These are phyloP conservation scores for Uloborus plumipes DNA, from an alignment of 2,888 invertebrate species.

Conservation along the genomic window DNA sequence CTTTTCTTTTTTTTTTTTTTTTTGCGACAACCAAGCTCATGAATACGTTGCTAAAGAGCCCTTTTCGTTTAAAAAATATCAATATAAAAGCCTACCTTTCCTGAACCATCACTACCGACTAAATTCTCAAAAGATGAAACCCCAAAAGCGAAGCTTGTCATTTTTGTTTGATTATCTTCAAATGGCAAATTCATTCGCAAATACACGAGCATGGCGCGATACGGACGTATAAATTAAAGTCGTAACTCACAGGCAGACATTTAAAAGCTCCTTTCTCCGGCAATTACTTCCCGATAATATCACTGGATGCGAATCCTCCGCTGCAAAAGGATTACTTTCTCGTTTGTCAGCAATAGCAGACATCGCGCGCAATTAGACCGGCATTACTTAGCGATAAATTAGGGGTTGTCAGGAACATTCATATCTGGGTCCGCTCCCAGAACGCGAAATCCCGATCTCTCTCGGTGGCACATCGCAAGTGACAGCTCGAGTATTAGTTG, in stretches of 20 bases:
- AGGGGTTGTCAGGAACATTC: conserved; percentile 51
- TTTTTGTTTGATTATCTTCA: too few species aligned
- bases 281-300: conserved; percentile 59
- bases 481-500: conserved; percentile 44
- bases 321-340: conserved; percentile 48
- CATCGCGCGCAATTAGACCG: conserved; percentile 39
- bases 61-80: too few species aligned
- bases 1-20: too few species aligned
- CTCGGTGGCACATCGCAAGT: conserved; percentile 41
- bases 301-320: conserved; percentile 32
- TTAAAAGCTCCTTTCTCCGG: conserved; percentile 35
- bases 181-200: too few species aligned
- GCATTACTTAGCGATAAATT: conserved; percentile 62
- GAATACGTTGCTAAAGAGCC: too few species aligned
- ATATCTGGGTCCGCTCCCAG: conserved; percentile 24
- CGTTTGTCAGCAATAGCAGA: conserved; percentile 40
- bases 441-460: conserved; percentile 27
- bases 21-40: too few species aligned
- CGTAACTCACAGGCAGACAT: conserved; percentile 1
- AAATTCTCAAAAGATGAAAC: too few species aligned
- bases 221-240: too few species aligned
- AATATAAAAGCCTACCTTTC: too few species aligned
- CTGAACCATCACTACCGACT: too few species aligned
- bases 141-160: too few species aligned
- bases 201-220: too few species aligned